A percentile compares a stretch with the other conserved stretches of the same genome.
phyloP scores from a whole-genome alignment of 2,113 vertebrate genomes.

The Natator depressus region DNA sequence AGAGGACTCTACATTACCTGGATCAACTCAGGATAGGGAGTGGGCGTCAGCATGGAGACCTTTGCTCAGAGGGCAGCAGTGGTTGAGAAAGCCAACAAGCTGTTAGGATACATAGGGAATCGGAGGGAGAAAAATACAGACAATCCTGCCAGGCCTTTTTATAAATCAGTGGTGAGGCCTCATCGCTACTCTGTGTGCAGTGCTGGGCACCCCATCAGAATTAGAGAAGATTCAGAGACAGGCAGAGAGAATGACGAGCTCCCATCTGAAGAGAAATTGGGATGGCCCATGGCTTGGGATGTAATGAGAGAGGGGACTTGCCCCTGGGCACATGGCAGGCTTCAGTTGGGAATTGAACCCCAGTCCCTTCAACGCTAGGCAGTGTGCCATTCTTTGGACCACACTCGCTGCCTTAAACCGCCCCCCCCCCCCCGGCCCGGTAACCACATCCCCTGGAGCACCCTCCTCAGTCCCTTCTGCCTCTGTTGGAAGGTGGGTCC shows the following conservation, averaged over 20 bases:
- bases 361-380: background rate
- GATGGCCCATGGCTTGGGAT: background rate
- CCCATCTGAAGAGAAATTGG: background rate
- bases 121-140: background rate
- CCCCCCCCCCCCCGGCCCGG: background rate
- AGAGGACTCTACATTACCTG: background rate
- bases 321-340: background rate
- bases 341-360: background rate
- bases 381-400: background rate
- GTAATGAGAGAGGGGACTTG: background rate
- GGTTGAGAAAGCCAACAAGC: background rate
- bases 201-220: background rate
- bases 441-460: background rate
- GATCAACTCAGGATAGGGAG: background rate
- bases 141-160: background rate
- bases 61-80: background rate
- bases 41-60: background rate
- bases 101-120: background rate
- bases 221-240: too few relatives aligned
- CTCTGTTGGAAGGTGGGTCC: background rate
- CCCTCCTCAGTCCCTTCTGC: background rate
- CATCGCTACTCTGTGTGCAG: fast-evolving
- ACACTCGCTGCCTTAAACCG: background rate
- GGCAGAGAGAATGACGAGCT: background rate
- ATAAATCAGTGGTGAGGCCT: background rate